phyloP scores from a whole-genome alignment of 2,797 vertebrate genomes.

The Onychomys torridus region DNA sequence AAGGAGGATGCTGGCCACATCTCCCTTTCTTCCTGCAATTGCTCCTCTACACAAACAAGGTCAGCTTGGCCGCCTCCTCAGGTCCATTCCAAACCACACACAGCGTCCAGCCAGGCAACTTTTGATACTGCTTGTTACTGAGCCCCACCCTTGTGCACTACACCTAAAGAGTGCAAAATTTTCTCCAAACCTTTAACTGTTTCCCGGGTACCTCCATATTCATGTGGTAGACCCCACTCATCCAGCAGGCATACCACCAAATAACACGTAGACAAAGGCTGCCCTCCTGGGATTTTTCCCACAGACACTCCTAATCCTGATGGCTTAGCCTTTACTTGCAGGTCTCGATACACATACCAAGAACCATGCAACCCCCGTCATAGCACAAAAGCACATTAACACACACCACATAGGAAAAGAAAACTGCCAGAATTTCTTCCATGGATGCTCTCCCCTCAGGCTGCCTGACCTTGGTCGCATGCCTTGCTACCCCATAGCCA shows the following conservation, averaged over 20 bases:
- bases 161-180: not conserved
- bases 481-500: not conserved
- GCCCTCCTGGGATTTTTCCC: not conserved
- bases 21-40: not conserved
- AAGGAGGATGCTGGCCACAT: not conserved
- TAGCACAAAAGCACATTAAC: not conserved
- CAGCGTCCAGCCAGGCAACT: not conserved
- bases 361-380: not conserved
- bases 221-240: not conserved
- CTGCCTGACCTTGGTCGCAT: not conserved
- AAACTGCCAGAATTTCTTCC: not conserved
- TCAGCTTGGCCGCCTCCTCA: too few relatives aligned
- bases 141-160: not conserved
- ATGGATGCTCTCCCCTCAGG: not conserved
- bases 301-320: not conserved
- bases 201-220: not conserved
- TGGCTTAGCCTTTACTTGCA: not conserved
- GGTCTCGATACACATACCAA: not conserved
- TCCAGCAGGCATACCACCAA: not conserved
- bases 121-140: not conserved
- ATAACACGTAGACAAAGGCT: not conserved
- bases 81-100: not conserved
- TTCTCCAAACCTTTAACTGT: not conserved
- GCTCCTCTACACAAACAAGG: not conserved
- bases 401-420: not conserved